These are phyloP conservation scores for Ranitomeya imitator DNA, from an alignment of 2,113 vertebrate species.

Conservation along the genomic window DNA sequence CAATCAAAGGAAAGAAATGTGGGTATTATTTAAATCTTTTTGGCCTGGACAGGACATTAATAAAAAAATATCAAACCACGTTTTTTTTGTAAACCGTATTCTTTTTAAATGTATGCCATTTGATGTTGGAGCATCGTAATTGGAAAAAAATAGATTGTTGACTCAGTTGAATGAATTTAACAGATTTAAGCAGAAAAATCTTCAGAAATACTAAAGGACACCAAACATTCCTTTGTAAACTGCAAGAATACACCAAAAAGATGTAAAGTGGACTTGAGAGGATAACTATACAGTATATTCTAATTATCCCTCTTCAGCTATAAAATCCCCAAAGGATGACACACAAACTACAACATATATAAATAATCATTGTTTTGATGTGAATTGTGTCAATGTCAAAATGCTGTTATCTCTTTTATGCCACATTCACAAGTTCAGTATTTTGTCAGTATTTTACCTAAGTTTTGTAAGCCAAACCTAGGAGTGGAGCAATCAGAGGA, in stretches of 20 bases:
- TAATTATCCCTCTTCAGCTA: neutral
- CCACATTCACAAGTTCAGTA: no score
- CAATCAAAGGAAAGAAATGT: conserved; percentile 29
- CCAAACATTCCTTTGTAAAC: neutral
- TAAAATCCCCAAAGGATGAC: neutral
- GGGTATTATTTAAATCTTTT: conserved; percentile 6
- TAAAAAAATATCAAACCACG: neutral
- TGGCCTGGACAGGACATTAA: conserved; percentile 17
- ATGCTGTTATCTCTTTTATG: no score
- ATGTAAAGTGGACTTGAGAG: no score
- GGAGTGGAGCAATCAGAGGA: no score
- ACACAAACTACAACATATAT: no score
- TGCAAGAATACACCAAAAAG: no score
- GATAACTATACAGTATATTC: neutral
- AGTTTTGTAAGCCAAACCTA: no score
- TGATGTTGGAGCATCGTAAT: neutral
- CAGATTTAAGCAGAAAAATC: neutral
- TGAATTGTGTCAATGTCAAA: no score
- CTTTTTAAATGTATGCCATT: neutral
- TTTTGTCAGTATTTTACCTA: no score
- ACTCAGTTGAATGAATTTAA: neutral
- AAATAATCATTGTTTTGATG: no score
- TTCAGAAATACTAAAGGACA: neutral
- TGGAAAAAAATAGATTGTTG: neutral
- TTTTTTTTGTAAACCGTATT: neutral